Percentiles rank a stretch among this genome's conserved stretches.
These are phyloP conservation scores for Alca torda DNA, from an alignment of 2,797 vertebrate species.

Conservation along the genomic window DNA sequence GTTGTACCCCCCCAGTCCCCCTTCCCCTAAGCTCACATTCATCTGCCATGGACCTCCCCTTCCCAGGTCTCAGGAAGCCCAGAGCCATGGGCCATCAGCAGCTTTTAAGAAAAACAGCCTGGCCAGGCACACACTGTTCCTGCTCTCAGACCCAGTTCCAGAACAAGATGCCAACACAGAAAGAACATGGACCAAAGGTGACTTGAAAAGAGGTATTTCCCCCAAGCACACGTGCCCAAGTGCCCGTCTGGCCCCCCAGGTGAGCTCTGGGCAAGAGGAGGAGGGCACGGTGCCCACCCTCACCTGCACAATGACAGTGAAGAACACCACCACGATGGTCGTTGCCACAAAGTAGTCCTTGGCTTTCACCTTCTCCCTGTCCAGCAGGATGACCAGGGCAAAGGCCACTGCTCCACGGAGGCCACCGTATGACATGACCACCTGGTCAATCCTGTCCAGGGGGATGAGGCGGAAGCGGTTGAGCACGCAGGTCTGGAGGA, in stretches of 20 bases:
- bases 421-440: slow-evolving; percentile 97
- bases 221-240: neutral
- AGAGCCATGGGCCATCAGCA: neutral
- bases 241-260: neutral
- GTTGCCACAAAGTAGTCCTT: slow-evolving; percentile 97
- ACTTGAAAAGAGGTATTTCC: neutral
- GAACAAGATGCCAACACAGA: neutral
- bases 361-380: slow-evolving; percentile 85
- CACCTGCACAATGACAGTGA: slow-evolving; percentile 97
- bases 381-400: slow-evolving; percentile 90
- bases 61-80: accelerated
- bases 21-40: neutral
- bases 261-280: neutral
- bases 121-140: accelerated
- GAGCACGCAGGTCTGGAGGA: slow-evolving; percentile 90
- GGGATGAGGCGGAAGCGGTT: slow-evolving; percentile 93
- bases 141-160: neutral
- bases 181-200: neutral
- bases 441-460: slow-evolving; percentile 93
- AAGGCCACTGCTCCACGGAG: slow-evolving; percentile 94
- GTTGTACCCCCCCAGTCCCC: accelerated
- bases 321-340: slow-evolving; percentile 93
- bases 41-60: neutral
- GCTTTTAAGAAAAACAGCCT: neutral
- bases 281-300: neutral